These are phyloP conservation scores for Oreonectes daqikongensis DNA, from an alignment of 2,797 vertebrate species.

Conservation along the genomic window DNA sequence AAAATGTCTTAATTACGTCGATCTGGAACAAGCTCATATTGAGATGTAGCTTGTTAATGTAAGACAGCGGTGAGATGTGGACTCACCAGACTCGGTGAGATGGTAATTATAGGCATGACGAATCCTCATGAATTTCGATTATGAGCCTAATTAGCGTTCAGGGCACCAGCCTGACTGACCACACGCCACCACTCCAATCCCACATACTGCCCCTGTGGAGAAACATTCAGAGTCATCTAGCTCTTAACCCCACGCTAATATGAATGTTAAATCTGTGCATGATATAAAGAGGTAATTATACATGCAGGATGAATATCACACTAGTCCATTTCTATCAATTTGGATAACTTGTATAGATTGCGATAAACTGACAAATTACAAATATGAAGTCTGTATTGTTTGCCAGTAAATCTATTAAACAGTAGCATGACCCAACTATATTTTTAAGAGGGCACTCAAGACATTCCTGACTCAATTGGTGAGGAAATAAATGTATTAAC, in stretches of 20 bases:
- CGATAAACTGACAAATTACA: too few relatives aligned
- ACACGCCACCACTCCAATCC: neutral
- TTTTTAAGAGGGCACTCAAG: too few relatives aligned
- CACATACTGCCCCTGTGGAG: conserved; percentile 16
- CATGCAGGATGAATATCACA: neutral
- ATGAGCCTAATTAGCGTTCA: conserved; percentile 44
- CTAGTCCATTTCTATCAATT: neutral
- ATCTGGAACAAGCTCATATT: conserved; percentile 31
- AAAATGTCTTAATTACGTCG: conserved; percentile 16
- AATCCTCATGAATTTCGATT: conserved; percentile 48
- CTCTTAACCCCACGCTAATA: neutral
- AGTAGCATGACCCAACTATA: neutral
- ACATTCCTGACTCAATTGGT: too few relatives aligned
- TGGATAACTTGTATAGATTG: neutral
- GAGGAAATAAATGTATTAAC: too few relatives aligned
- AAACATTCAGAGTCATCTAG: neutral
- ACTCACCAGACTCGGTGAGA: conserved; percentile 25
- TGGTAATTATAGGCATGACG: conserved; percentile 49
- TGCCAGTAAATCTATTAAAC: neutral
- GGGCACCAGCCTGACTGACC: conserved; percentile 49
- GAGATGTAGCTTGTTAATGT: conserved; percentile 45
- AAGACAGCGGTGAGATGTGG: conserved; percentile 15
- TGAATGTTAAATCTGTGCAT: neutral
- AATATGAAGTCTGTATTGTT: neutral
- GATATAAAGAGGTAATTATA: neutral